These are phyloP conservation scores for Odontocolon sp. DNA, from an alignment of 2,888 invertebrate genomes.

Conservation along the genomic window DNA sequence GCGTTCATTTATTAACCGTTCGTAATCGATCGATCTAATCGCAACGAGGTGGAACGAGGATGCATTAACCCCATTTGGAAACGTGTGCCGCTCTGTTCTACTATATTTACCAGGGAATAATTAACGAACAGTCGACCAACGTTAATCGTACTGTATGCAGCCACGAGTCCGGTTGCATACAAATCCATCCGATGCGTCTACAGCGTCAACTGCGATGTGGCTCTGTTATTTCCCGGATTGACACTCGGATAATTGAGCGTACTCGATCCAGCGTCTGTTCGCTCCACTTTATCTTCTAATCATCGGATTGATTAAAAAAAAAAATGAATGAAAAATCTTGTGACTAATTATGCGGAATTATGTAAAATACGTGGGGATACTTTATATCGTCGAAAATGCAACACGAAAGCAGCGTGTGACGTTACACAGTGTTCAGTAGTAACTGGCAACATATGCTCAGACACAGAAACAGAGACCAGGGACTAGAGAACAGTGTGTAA, in stretches of 20 bases:
- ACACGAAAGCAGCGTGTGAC: no score
- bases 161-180: no score
- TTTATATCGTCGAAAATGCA: no score
- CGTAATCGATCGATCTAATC: conserved; percentile 63
- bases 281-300: conserved; percentile 30
- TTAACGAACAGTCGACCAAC: conserved; percentile 65
- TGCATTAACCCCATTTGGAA: not conserved
- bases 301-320: not conserved
- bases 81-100: conserved; percentile 18
- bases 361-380: not conserved
- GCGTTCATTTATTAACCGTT: conserved; percentile 45
- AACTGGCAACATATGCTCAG: conserved; percentile 80
- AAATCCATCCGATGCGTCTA: no score
- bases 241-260: conserved; percentile 57
- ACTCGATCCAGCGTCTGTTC: not conserved
- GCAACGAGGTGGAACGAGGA: conserved; percentile 32
- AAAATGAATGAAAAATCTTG: conserved; percentile 5
- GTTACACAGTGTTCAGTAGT: conserved; percentile 62
- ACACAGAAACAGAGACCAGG: conserved; percentile 65
- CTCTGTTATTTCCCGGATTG: conserved; percentile 57
- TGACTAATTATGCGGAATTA: conserved; percentile 46
- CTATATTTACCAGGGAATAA: conserved; percentile 71
- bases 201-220: conserved; percentile 38
- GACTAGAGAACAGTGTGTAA: conserved; percentile 35
- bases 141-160: conserved; percentile 65